Evolutionary conservation across 1,140 invertebrate species (phyloP).

Genomic region (Drosophila funebris): DNA sequence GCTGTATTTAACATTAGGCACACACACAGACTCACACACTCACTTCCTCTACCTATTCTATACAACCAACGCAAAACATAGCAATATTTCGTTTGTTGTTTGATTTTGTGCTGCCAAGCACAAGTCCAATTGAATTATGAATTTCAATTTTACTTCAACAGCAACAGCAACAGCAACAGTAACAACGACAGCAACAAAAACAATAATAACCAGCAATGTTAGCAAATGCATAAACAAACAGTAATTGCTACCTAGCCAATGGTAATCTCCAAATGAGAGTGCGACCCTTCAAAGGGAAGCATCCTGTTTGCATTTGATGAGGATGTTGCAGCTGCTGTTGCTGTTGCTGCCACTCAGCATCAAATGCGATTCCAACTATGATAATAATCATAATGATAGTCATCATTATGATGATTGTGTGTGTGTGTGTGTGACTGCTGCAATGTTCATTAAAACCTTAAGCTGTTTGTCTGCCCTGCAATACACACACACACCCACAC

Average conservation of each 20-base stretch:
- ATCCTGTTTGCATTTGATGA: slow-evolving; percentile 55
- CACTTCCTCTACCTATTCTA: background rate
- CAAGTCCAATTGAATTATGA: slow-evolving; percentile 79
- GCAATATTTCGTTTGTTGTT: slow-evolving; percentile 50
- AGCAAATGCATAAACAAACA: slow-evolving; percentile 77
- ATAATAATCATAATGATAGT: slow-evolving; percentile 4
- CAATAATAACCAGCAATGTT: slow-evolving; percentile 37
- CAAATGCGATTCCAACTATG: slow-evolving; percentile 15
- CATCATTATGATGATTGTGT: slow-evolving; percentile 4
- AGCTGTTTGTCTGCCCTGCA: slow-evolving; percentile 69
- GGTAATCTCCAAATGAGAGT: slow-evolving; percentile 62
- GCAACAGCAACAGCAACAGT: slow-evolving; percentile 28
- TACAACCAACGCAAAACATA: background rate
- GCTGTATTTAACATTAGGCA: slow-evolving; percentile 33
- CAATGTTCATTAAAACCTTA: slow-evolving; percentile 78
- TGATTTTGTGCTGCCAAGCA: slow-evolving; percentile 57
- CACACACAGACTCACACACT: slow-evolving; percentile 13
- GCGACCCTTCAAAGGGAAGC: slow-evolving; percentile 65
- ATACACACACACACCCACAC: slow-evolving; percentile 33
- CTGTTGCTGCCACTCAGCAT: slow-evolving; percentile 20
- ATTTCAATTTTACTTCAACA: slow-evolving; percentile 74
- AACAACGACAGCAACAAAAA: slow-evolving; percentile 40
- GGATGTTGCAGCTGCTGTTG: slow-evolving; percentile 1
- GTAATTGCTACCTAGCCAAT: slow-evolving; percentile 77
- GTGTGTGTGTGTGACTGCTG: slow-evolving; percentile 1